phyloP scores from a whole-genome alignment of 2,888 invertebrate species.

The Drosophila paranaensis region DNA sequence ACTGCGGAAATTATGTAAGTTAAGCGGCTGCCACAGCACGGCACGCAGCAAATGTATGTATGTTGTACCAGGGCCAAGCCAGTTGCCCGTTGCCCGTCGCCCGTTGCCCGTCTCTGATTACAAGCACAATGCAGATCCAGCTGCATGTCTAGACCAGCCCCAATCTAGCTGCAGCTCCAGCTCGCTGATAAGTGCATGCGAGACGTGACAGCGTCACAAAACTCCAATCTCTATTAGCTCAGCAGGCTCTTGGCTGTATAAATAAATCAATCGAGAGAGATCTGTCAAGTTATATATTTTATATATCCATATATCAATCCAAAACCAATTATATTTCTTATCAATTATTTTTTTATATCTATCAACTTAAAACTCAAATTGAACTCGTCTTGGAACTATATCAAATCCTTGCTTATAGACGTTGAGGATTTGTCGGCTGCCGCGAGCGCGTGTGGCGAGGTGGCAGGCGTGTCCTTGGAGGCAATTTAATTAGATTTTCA shows the following conservation, averaged over 20 bases:
- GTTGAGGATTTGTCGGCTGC: background rate
- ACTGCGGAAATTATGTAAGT: conserved; percentile 69
- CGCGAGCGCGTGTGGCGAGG: background rate
- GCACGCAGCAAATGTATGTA: conserved; percentile 30
- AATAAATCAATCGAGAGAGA: too few relatives aligned
- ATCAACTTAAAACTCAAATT: background rate
- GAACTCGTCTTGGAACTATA: background rate
- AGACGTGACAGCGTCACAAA: conserved; percentile 12
- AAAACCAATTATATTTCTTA: too few relatives aligned
- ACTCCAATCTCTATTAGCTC: background rate
- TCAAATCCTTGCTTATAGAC: background rate
- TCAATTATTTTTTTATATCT: too few relatives aligned
- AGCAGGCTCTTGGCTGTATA: background rate
- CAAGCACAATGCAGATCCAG: background rate
- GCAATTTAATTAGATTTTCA: conserved; percentile 73
- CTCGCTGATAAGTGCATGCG: conserved; percentile 13
- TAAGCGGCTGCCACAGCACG: conserved; percentile 37
- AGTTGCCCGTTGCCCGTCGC: background rate
- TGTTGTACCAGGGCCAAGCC: too few relatives aligned
- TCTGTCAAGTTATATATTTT: too few relatives aligned
- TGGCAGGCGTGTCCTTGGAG: conserved; percentile 14
- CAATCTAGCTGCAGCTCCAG: conserved; percentile 1
- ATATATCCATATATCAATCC: too few relatives aligned
- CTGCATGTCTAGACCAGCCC: background rate
- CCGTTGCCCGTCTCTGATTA: conserved; percentile 9